Conservation (phyloP, 2,797 vertebrate species). For the Enteromius argenteus region DNA sequence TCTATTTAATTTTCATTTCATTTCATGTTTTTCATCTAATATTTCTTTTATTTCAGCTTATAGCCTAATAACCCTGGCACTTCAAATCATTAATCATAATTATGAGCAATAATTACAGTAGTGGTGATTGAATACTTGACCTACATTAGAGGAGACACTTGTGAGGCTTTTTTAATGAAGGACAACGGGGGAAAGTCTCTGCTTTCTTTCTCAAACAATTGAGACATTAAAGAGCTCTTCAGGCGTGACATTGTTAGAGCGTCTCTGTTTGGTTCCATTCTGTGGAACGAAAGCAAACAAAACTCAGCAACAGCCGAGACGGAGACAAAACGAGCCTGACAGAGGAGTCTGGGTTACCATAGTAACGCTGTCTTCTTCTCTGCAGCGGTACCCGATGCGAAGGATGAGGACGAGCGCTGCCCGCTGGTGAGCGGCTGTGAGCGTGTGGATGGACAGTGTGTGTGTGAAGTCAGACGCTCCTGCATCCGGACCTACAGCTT, state of each 20-base stretch:
- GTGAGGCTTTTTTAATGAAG: neutral
- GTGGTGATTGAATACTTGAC: neutral
- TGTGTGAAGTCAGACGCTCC: constrained; percentile 77
- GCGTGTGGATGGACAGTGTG: constrained; percentile 72
- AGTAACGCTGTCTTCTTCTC: constrained; percentile 30
- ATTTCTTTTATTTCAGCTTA: neutral
- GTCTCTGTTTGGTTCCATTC: constrained; percentile 26
- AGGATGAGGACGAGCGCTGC: constrained; percentile 77
- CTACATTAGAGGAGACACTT: neutral
- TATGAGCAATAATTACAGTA: neutral
- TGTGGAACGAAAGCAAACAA: constrained; percentile 74
- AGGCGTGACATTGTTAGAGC: constrained; percentile 38
- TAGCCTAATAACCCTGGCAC: too few relatives aligned
- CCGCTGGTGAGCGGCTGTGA: constrained; percentile 80
- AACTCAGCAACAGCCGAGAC: constrained; percentile 67
- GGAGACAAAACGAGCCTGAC: neutral
- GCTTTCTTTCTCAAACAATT: neutral
- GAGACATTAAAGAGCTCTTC: neutral
- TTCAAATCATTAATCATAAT: neutral
- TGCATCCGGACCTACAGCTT: constrained; percentile 77
- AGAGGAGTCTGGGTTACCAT: neutral
- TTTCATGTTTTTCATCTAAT: neutral
- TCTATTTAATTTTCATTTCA: neutral
- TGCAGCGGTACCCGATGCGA: constrained; percentile 72
- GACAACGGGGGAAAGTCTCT: neutral